These are phyloP conservation scores for Amphiduros pacificus DNA, from an alignment of 2,888 invertebrate genomes.

Conservation along the genomic window DNA sequence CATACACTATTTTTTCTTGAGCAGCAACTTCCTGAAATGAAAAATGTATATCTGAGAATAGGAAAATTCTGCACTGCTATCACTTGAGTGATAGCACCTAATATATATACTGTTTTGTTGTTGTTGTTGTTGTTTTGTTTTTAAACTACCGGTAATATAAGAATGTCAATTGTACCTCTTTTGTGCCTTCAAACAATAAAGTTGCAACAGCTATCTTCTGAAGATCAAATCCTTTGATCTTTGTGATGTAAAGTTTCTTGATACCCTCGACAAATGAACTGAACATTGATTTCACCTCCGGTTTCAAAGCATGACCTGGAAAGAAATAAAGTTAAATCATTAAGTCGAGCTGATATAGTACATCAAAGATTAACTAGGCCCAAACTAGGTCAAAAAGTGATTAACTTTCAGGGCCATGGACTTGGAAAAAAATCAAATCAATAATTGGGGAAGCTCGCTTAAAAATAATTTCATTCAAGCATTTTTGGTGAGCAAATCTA, in stretches of 20 bases:
- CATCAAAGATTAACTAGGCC: too few species aligned
- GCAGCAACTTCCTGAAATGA: slow-evolving; percentile 69
- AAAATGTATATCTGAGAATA: background rate
- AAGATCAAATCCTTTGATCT: slow-evolving; percentile 83
- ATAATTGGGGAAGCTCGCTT: too few species aligned
- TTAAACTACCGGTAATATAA: too few species aligned
- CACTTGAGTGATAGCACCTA: background rate
- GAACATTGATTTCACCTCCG: slow-evolving; percentile 64
- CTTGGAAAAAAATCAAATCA: too few species aligned
- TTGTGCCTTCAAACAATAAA: slow-evolving; percentile 81
- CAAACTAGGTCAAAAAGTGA: too few species aligned
- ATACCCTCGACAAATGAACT: slow-evolving; percentile 75
- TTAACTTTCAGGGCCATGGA: too few species aligned
- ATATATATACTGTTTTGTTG: background rate
- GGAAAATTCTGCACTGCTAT: too few species aligned
- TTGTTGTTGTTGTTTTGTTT: too few species aligned
- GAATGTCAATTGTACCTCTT: too few species aligned
- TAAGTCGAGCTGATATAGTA: background rate
- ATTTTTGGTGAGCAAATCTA: too few species aligned
- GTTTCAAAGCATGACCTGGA: slow-evolving; percentile 62
- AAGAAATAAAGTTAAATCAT: slow-evolving; percentile 13
- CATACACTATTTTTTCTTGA: slow-evolving; percentile 78
- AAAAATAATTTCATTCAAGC: too few species aligned
- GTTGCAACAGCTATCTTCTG: slow-evolving; percentile 86
- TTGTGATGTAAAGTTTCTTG: slow-evolving; percentile 85